These are phyloP conservation scores for Rhopalosiphum padi DNA, from an alignment of 1,140 invertebrate genomes.

Conservation along the genomic window DNA sequence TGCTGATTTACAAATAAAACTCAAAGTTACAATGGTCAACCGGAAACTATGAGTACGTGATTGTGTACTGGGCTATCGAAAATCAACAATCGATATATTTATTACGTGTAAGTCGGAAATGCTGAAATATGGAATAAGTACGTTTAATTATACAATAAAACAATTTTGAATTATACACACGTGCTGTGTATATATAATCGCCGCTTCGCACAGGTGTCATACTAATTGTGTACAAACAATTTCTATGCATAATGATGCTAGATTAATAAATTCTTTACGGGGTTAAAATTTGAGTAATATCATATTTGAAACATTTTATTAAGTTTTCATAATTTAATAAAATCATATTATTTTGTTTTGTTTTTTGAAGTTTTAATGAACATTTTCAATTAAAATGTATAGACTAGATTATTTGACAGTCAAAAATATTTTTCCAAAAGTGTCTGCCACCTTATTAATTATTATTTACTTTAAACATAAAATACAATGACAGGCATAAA, in stretches of 20 bases:
- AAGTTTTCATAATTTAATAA: not conserved
- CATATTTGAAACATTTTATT: not conserved
- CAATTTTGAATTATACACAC: conserved; percentile 9
- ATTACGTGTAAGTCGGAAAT: conserved; percentile 37
- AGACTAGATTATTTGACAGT: not conserved
- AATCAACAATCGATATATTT: conserved; percentile 29
- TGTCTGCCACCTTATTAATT: not conserved
- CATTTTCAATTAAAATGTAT: not conserved
- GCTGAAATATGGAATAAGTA: conserved; percentile 28
- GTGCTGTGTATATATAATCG: not conserved
- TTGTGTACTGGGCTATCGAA: conserved; percentile 32
- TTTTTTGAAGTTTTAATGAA: not conserved
- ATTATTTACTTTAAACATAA: not conserved
- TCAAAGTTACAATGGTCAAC: not conserved
- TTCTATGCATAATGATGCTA: not conserved
- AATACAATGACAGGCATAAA: conserved; percentile 7
- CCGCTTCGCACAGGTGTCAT: conserved; percentile 10
- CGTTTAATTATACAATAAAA: conserved; percentile 31
- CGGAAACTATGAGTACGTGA: conserved; percentile 34
- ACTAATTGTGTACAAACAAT: conserved; percentile 15
- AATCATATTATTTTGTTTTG: not conserved
- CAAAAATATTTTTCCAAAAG: not conserved
- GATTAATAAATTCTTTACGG: not conserved
- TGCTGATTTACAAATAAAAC: conserved; percentile 6
- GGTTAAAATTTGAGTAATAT: not conserved